These are phyloP conservation scores for Porites divaricata DNA, from an alignment of 92 coral and sea anemone genomes.

Conservation along the genomic window DNA sequence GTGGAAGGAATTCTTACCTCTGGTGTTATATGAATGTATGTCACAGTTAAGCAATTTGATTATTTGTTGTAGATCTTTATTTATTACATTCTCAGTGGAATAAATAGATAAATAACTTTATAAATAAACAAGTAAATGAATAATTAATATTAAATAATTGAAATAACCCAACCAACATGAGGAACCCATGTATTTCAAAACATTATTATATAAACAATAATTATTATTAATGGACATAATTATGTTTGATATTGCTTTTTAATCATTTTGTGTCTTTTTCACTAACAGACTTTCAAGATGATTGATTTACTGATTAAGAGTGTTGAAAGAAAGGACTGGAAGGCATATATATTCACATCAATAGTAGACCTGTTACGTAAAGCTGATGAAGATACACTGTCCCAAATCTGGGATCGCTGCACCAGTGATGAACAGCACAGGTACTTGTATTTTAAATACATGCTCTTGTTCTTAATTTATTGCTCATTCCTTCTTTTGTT, in stretches of 20 bases:
- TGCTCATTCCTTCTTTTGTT: no score
- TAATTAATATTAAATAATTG: no score
- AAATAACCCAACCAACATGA: no score
- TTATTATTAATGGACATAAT: not conserved
- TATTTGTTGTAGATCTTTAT: no score
- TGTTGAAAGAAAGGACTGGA: conserved; percentile 16
- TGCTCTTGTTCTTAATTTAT: no score
- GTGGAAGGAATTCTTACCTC: no score
- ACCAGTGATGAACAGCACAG: conserved; percentile 20
- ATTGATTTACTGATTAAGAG: conserved; percentile 18
- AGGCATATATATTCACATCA: not conserved
- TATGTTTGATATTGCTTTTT: no score
- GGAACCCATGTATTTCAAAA: not conserved
- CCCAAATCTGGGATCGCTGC: conserved; percentile 27
- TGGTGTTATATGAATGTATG: no score
- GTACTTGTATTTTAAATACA: not conserved
- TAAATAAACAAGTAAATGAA: no score
- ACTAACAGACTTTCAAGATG: not conserved
- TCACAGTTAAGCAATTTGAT: no score
- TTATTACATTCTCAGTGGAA: no score
- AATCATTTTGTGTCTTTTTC: not conserved
- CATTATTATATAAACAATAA: not conserved
- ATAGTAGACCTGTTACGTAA: conserved; percentile 27
- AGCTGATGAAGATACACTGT: conserved; percentile 17
- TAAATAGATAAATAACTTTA: no score